These are phyloP conservation scores for Calephelis virginiensis DNA, from an alignment of 1,140 invertebrate genomes.

Conservation along the genomic window DNA sequence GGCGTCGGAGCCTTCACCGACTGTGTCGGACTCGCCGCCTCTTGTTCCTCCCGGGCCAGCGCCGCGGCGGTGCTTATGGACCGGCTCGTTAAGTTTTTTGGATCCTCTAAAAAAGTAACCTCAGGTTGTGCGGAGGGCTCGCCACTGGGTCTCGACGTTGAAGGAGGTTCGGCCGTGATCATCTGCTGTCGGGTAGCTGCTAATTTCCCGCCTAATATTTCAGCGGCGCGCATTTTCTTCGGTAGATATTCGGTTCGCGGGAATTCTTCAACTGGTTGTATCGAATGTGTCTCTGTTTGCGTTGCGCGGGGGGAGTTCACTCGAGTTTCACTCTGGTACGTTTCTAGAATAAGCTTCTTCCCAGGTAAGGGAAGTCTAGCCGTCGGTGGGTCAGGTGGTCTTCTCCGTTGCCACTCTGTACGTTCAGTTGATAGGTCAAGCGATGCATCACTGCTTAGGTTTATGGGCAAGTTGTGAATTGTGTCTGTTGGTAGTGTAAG, in stretches of 20 bases:
- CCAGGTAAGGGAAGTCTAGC: slow-evolving; percentile 65
- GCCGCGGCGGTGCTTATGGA: slow-evolving; percentile 73
- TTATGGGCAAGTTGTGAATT: slow-evolving; percentile 63
- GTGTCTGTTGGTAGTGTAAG: slow-evolving; percentile 46
- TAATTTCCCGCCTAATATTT: slow-evolving; percentile 67
- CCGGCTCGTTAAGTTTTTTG: slow-evolving; percentile 76
- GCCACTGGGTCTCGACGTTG: slow-evolving; percentile 33
- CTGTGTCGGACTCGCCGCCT: slow-evolving; percentile 71
- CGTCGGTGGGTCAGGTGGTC: slow-evolving; percentile 53
- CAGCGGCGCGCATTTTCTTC: slow-evolving; percentile 75
- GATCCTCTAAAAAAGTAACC: slow-evolving; percentile 75
- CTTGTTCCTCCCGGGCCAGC: slow-evolving; percentile 72
- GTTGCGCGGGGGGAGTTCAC: slow-evolving; percentile 44
- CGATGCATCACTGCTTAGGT: slow-evolving; percentile 66
- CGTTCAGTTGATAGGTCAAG: slow-evolving; percentile 63
- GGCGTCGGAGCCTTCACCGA: slow-evolving; percentile 63
- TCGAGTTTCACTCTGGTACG: slow-evolving; percentile 70
- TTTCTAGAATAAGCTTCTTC: slow-evolving; percentile 74
- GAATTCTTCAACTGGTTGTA: slow-evolving; percentile 43
- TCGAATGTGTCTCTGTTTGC: slow-evolving; percentile 31
- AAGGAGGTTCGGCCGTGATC: slow-evolving; percentile 30
- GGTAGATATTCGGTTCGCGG: slow-evolving; percentile 64
- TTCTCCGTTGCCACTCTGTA: slow-evolving; percentile 53
- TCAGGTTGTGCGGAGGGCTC: slow-evolving; percentile 50
- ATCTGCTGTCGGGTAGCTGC: slow-evolving; percentile 44